Percentiles rank a stretch among this genome's conserved stretches.
These are phyloP conservation scores for Actinia equina DNA, from an alignment of 64 coral and sea anemone species.

Conservation along the genomic window DNA sequence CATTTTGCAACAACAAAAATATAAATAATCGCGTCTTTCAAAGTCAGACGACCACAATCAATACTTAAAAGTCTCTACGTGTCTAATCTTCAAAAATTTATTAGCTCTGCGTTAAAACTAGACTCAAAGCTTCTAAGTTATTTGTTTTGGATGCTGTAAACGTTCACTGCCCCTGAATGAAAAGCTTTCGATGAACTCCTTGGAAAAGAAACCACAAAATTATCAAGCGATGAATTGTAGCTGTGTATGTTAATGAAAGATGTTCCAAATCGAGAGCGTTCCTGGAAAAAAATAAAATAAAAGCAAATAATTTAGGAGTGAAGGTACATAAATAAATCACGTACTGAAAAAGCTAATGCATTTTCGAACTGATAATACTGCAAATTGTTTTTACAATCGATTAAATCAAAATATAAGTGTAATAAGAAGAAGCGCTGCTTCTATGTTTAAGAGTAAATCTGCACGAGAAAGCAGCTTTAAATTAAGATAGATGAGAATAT, in stretches of 20 bases:
- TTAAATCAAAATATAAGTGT: no score
- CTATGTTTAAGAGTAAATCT: no score
- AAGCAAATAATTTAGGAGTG: not conserved
- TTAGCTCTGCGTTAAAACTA: not conserved
- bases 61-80: not conserved
- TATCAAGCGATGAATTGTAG: conserved; percentile 13
- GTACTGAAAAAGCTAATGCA: not conserved
- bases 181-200: conserved; percentile 70
- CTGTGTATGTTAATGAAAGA: conserved; percentile 29
- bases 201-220: conserved; percentile 59
- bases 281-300: conserved; percentile 28
- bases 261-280: conserved; percentile 70
- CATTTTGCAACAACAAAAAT: no score
- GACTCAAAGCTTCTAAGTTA: not conserved
- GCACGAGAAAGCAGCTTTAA: no score
- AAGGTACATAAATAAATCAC: not conserved
- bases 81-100: not conserved
- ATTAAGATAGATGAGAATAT: no score
- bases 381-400: no score
- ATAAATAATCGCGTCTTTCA: no score
- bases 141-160: conserved; percentile 4
- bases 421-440: no score
- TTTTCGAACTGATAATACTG: not conserved
- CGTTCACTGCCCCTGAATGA: conserved; percentile 66
- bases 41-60: not conserved